Evolutionary conservation across 2,888 invertebrate genomes (phyloP).

Genomic region (Idaea biselata): DNA sequence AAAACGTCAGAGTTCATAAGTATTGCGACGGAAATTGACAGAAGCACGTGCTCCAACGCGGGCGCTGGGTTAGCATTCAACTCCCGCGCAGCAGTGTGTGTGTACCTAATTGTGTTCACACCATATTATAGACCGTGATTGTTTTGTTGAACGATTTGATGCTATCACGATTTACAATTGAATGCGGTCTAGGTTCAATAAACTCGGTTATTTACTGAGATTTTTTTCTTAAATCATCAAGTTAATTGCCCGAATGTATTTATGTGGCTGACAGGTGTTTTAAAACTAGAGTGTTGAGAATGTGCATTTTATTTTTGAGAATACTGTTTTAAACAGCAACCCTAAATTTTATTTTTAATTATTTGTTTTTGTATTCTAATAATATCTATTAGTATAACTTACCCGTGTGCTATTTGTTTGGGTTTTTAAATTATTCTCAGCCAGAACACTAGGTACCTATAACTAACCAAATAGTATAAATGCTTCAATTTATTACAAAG

Average conservation of each 20-base stretch:
- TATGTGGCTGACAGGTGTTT: conserved; percentile 8
- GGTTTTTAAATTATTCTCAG: background rate
- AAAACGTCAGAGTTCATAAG: conserved; percentile 56
- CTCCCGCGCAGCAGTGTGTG: conserved; percentile 62
- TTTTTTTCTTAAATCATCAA: conserved; percentile 2
- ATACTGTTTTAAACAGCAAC: background rate
- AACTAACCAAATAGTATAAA: too few species aligned
- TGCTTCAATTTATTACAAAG: too few species aligned
- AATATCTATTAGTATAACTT: too few species aligned
- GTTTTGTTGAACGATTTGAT: conserved; percentile 60
- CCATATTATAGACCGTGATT: conserved; percentile 56
- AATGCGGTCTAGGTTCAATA: conserved; percentile 30
- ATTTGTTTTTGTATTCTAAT: too few species aligned
- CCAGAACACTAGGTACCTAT: too few species aligned
- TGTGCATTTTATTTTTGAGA: background rate
- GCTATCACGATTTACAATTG: conserved; percentile 26
- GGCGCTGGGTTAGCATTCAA: conserved; percentile 62
- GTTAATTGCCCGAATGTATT: background rate
- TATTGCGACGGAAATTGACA: conserved; percentile 60
- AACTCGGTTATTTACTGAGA: conserved; percentile 12
- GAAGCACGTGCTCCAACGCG: conserved; percentile 65
- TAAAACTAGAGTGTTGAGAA: conserved; percentile 5
- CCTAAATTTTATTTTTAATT: too few species aligned
- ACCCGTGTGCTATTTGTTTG: background rate
- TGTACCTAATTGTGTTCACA: conserved; percentile 66